These are phyloP conservation scores for Dioctria rufipes DNA, from an alignment of 2,888 invertebrate genomes.

Conservation along the genomic window DNA sequence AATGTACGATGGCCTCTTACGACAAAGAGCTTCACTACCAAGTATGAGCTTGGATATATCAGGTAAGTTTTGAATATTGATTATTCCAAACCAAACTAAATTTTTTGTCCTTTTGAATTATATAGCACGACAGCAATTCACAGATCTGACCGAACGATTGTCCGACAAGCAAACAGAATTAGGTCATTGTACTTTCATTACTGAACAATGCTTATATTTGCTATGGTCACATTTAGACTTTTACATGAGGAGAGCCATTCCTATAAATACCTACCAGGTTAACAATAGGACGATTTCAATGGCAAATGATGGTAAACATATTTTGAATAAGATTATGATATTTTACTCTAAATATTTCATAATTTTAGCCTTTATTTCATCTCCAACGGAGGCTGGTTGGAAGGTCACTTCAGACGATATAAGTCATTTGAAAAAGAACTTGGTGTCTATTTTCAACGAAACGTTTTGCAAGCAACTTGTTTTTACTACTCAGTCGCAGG, in stretches of 20 bases:
- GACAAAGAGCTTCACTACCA: slow-evolving; percentile 72
- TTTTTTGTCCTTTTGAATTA: slow-evolving; percentile 55
- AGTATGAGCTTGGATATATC: slow-evolving; percentile 73
- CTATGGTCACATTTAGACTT: slow-evolving; percentile 85
- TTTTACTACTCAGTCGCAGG: slow-evolving; percentile 78
- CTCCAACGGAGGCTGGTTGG: slow-evolving; percentile 73
- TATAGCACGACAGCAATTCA: slow-evolving; percentile 67
- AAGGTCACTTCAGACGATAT: slow-evolving; percentile 77
- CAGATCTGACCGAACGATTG: slow-evolving; percentile 73
- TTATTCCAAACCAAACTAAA: not conserved
- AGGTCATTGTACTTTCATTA: slow-evolving; percentile 77
- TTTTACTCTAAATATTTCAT: slow-evolving; percentile 43
- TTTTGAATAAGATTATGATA: not conserved
- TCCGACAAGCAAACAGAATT: slow-evolving; percentile 76
- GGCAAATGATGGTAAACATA: slow-evolving; percentile 51
- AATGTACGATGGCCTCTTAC: slow-evolving; percentile 72
- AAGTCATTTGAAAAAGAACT: slow-evolving; percentile 79
- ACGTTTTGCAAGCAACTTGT: slow-evolving; percentile 83
- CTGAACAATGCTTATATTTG: slow-evolving; percentile 81
- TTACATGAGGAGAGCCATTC: slow-evolving; percentile 78
- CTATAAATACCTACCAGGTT: slow-evolving; percentile 67
- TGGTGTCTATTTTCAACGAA: slow-evolving; percentile 83
- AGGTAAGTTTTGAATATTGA: slow-evolving; percentile 56
- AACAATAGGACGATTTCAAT: slow-evolving; percentile 59
- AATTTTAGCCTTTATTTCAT: slow-evolving; percentile 68